Conservation (phyloP, 1,140 invertebrate species). For the Formica selysi region DNA sequence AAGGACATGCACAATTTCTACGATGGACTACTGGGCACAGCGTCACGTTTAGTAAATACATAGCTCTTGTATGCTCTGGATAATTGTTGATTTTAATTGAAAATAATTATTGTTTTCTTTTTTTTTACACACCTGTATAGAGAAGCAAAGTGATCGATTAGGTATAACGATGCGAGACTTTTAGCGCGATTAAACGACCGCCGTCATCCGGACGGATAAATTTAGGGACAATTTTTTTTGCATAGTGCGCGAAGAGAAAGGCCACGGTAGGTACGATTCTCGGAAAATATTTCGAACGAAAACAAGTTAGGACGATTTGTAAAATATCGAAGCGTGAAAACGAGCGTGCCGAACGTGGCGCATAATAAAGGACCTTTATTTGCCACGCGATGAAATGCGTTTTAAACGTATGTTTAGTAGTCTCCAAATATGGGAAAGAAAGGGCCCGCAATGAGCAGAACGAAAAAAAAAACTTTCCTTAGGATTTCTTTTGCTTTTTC, state of each 20-base stretch:
- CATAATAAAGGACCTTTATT: constrained; percentile 7
- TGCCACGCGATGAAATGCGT: background rate
- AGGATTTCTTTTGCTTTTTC: constrained; percentile 40
- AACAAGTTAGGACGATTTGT: background rate
- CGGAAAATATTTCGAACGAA: constrained; percentile 33
- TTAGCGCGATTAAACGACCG: background rate
- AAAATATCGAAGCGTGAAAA: background rate
- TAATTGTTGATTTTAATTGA: constrained; percentile 71
- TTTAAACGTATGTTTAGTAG: constrained; percentile 31
- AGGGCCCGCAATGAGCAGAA: constrained; percentile 7
- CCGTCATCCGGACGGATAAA: constrained; percentile 36
- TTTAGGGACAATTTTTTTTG: constrained; percentile 53
- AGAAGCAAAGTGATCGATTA: constrained; percentile 58
- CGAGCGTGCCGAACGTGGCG: constrained; percentile 16
- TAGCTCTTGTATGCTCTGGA: constrained; percentile 63
- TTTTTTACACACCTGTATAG: background rate
- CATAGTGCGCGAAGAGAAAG: constrained; percentile 10
- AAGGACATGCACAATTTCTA: constrained; percentile 13
- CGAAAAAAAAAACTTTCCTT: constrained; percentile 16
- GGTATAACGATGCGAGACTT: constrained; percentile 52
- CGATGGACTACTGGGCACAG: constrained; percentile 75
- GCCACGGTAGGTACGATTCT: constrained; percentile 29
- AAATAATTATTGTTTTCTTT: constrained; percentile 63
- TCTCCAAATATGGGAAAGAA: constrained; percentile 39
- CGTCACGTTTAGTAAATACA: constrained; percentile 72